Base-by-base conservation (phyloP, 2,888 invertebrate genomes). In the Drosophila austrosaltans region DNA sequence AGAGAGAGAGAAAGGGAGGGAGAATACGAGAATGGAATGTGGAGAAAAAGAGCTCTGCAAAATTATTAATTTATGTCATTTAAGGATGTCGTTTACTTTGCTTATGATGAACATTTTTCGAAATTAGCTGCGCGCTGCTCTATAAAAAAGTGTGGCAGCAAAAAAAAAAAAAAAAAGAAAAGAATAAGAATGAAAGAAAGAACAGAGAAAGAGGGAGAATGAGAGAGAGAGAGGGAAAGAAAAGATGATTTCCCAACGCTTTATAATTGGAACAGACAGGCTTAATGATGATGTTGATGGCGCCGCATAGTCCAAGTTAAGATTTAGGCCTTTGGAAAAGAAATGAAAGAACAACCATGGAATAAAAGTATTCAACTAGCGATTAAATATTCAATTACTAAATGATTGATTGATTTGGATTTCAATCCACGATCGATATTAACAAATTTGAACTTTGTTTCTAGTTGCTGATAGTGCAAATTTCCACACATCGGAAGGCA, bases 61-160 rank as follows among this genome's bases (percentile, higher is more conserved):
- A 84, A 85, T 89, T 85, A 87, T 84, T 77, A 79, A 87, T 87
- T 87, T 82, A 89, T 75, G 77, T 79, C 85, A 81, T 85, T 87
- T 82, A 79, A 70, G 75, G 72, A 81, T 75, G 77, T 81, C 81
- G 78, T 81, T 79, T 82, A 79, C 77, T 82, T 74, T 79, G 69
- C 72, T 71, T 75, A 69, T 65, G 66, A 80, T 65, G 66, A 80
- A 77, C 75, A 77, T 81, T 89, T 79, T 79, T 88, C 75, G 12
- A 77, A 84, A 88, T 88, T 86, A 76, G 81, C 84, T 39, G 75
- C 36, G 30, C 16, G 28, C 40, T 73, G 73, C 72, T 72, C 73
- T 54, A 65, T 72, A 54, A 72, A 44, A 44, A 44, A 71, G 44
- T 59, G 59, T 48, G 48, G 48, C 22, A 25, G 3, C 22, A 48